Base-by-base conservation (phyloP, 23 tunicate genomes). In the Clavelina lepadiformis region DNA sequence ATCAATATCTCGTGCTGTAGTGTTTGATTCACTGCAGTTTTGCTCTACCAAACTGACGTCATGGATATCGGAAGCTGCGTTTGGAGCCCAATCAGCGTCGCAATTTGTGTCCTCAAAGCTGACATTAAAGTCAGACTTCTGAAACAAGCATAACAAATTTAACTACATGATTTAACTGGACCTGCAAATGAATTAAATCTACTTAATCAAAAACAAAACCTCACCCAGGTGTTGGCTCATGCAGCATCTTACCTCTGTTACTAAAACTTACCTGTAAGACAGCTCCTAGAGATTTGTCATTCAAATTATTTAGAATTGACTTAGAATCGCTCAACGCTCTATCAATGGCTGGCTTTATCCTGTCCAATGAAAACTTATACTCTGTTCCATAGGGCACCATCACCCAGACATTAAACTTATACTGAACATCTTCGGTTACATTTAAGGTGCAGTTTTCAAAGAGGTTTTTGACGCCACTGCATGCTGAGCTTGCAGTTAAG, bases 51-150 rank as follows among this genome's bases (percentile, higher is more conserved):
- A 11, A n/a, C 53, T 27, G 20, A 46, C 29, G 35, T 87, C 82
- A 20, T 68, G 71, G 36, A 79, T 58, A 37, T 79, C 96, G 13
- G 79, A 67, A 2, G 82, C 72, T 29, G 50, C 72, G 21, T 47
- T 73, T 3, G 67, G 56, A 5, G 61, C 86, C 13, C 15, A 33
- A 13, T 71, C 87, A 28, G 96, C 78, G 38, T 80, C 68, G 65
- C 96, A 87, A 24, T 35, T 25, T 23, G 87, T 63, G 46, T 85
- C 82, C 28, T 68, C 38, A 47, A 28, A 69, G 5, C 3, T 25
- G 33, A 82, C 36, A 23, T 58, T 19, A 57, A 74, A 51, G 36
- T 3, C 19, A 7, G 61, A 6, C n/a, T 28, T 63, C 69, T 63
- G 50, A 22, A 20, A 6, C 7, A 53, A 53, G 7, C 19, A 18